phyloP scores from a whole-genome alignment of 2,113 vertebrate genomes.

The Patagioenas fasciata region DNA sequence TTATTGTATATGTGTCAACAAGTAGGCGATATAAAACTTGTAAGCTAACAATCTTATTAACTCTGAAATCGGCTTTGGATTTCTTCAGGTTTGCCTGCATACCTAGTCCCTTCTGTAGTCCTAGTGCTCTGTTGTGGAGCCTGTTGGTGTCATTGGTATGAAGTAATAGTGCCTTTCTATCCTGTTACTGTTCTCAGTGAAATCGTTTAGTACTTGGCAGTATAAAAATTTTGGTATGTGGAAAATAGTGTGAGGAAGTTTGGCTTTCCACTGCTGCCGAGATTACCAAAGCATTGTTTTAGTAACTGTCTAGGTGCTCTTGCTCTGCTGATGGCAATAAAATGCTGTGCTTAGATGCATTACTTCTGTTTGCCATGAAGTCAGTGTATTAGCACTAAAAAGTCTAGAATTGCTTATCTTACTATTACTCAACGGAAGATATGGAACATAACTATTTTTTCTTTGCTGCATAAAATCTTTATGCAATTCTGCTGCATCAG shows the following conservation, averaged over 20 bases:
- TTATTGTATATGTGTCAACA: not conserved
- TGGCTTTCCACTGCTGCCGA: not conserved
- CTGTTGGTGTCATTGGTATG: not conserved
- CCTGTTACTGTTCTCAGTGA: not conserved
- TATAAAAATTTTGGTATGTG: not conserved
- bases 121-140: not conserved
- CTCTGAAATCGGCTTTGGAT: not conserved
- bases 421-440: not conserved
- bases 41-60: not conserved
- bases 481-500: not conserved
- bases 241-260: not conserved
- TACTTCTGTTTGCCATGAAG: not conserved
- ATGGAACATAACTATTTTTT: not conserved
- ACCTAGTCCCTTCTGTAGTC: not conserved
- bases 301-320: not conserved
- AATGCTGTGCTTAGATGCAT: not conserved
- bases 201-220: not conserved
- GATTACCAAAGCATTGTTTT: not conserved
- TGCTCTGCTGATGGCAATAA: not conserved
- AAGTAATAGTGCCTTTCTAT: not conserved
- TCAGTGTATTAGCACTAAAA: not conserved
- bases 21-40: not conserved
- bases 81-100: not conserved
- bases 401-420: not conserved
- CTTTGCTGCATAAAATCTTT: not conserved